phyloP scores from a whole-genome alignment of 2,888 invertebrate genomes.

The Ennomos fuscantarius region DNA sequence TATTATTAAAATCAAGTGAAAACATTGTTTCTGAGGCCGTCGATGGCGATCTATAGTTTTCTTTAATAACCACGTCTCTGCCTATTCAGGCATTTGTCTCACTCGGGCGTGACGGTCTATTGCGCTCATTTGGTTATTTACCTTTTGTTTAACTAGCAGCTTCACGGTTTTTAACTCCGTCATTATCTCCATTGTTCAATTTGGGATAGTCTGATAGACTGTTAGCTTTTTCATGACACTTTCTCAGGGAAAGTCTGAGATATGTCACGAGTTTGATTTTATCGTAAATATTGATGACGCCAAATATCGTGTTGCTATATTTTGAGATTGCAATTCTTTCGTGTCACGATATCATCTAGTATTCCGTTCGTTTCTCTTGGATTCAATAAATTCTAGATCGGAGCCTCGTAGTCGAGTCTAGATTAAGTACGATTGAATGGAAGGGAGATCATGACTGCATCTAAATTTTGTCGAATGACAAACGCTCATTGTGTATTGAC shows the following conservation, averaged over 20 bases:
- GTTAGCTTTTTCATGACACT: constrained; percentile 47
- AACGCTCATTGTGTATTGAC: no score
- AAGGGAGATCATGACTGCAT: constrained; percentile 14
- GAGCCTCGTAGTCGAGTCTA: constrained; percentile 33
- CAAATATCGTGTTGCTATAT: constrained; percentile 29
- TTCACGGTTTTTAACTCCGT: constrained; percentile 48
- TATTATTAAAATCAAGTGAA: constrained; percentile 58
- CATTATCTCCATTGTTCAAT: constrained; percentile 47
- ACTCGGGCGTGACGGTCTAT: constrained; percentile 44
- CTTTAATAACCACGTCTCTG: constrained; percentile 36
- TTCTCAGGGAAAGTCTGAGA: constrained; percentile 50
- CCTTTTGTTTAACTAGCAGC: constrained; percentile 51
- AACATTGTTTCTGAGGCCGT: constrained; percentile 47
- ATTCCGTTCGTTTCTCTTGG: constrained; percentile 44
- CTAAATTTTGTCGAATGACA: neutral
- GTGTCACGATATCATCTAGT: constrained; percentile 45
- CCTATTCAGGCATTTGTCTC: constrained; percentile 33
- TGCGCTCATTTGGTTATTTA: constrained; percentile 52
- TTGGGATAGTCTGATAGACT: constrained; percentile 27
- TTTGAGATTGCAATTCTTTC: constrained; percentile 40
- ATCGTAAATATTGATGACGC: constrained; percentile 43
- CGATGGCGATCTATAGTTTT: constrained; percentile 41
- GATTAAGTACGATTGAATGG: constrained; percentile 22
- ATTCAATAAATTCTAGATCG: constrained; percentile 45
- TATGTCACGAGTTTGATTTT: constrained; percentile 53